Evolutionary conservation across 2,113 vertebrate species (phyloP).

Genomic region (Cathartes aura): DNA sequence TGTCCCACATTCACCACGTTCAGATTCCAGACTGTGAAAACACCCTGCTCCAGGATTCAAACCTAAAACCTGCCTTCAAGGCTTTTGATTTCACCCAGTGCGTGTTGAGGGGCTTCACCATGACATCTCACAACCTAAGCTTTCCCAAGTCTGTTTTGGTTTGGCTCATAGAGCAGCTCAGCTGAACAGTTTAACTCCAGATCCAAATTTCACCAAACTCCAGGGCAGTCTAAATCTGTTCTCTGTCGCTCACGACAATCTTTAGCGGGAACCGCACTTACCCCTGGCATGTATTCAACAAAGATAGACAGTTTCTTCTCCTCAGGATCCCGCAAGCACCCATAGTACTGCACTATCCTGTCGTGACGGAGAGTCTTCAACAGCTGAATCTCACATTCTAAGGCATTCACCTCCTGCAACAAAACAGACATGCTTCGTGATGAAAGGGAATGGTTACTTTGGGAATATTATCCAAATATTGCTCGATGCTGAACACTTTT

Average conservation of each 20-base stretch:
- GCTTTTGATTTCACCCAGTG: background rate
- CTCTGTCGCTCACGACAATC: background rate
- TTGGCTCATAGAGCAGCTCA: background rate
- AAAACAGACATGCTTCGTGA: background rate
- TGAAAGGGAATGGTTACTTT: background rate
- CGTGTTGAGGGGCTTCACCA: background rate
- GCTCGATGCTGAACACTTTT: background rate
- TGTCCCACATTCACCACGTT: background rate
- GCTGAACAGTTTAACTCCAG: background rate
- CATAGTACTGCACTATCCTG: constrained; percentile 91
- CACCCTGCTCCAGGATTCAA: constrained; percentile 28
- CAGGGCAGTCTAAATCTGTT: background rate
- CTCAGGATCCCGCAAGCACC: constrained; percentile 85
- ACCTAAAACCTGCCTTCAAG: background rate
- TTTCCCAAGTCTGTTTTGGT: background rate
- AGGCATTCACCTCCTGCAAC: constrained; percentile 88
- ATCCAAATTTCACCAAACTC: background rate
- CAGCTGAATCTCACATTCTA: constrained; percentile 94
- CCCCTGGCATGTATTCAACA: constrained; percentile 94
- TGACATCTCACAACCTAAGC: background rate
- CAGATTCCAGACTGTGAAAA: constrained; percentile 24
- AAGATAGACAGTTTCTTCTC: constrained; percentile 90
- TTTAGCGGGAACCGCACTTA: constrained; percentile 46
- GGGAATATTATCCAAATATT: background rate
- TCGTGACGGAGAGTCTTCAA: constrained; percentile 90